A percentile compares a stretch with the other conserved stretches of the same genome.
Evolutionary conservation across 2,888 invertebrate species (phyloP).

Genomic region (Andrena haemorrhoa): DNA sequence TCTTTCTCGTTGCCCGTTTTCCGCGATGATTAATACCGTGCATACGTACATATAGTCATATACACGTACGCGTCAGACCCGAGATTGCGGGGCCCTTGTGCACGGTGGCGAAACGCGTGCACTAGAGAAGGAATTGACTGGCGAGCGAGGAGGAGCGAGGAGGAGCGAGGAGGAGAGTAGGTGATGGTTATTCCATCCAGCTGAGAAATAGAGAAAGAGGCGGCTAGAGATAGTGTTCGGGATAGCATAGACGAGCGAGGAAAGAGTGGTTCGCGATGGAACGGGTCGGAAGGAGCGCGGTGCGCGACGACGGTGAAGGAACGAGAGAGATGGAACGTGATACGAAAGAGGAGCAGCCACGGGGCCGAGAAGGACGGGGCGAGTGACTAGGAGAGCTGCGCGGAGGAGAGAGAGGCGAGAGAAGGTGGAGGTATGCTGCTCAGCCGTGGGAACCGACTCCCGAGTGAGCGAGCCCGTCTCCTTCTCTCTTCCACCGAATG

Average conservation of each 20-base stretch:
- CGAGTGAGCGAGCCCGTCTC: conserved; percentile 70
- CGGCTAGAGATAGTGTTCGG: conserved; percentile 21
- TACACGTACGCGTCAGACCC: conserved; percentile 18
- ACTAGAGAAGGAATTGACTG: conserved; percentile 49
- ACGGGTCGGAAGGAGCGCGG: conserved; percentile 35
- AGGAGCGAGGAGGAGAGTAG: background rate
- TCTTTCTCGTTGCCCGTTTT: conserved; percentile 49
- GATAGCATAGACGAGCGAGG: conserved; percentile 38
- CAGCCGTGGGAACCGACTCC: conserved; percentile 83
- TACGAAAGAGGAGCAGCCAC: conserved; percentile 11
- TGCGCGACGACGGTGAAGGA: conserved; percentile 31
- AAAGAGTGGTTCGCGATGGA: conserved; percentile 37
- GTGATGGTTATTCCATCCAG: background rate
- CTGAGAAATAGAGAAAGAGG: conserved; percentile 53
- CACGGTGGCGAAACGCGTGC: conserved; percentile 60
- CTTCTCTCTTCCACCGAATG: conserved; percentile 58
- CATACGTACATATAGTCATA: too few species aligned
- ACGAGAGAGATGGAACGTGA: conserved; percentile 20
- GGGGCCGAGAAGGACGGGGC: conserved; percentile 53
- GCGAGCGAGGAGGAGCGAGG: conserved; percentile 9
- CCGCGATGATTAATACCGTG: conserved; percentile 72
- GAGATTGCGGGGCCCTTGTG: conserved; percentile 52
- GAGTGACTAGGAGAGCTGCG: conserved; percentile 35
- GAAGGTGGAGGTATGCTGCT: conserved; percentile 81
- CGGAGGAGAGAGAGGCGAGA: conserved; percentile 72